Evolutionary conservation across 2,888 invertebrate species (phyloP).

Genomic region (Spodoptera picta): DNA sequence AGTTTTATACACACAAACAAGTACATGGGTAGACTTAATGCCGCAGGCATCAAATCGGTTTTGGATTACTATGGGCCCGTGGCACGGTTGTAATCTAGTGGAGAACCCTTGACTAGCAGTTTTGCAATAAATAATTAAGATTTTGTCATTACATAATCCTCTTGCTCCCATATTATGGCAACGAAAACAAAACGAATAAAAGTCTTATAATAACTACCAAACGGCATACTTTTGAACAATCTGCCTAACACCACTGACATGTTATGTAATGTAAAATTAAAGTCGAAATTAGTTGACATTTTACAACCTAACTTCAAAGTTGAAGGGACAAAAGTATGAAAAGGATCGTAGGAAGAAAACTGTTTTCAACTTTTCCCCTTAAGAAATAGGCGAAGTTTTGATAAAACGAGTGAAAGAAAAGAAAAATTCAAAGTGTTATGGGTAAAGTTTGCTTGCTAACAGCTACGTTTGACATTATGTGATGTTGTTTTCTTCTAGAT

Average conservation of each 20-base stretch:
- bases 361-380: conserved; percentile 52
- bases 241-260: background rate
- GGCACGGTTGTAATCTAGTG: no score
- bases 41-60: no score
- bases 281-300: conserved; percentile 38
- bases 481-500: conserved; percentile 17
- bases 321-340: conserved; percentile 35
- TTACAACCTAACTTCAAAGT: conserved; percentile 36
- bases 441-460: conserved; percentile 32
- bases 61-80: no score
- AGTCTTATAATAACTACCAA: no score
- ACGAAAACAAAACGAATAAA: no score
- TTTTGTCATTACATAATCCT: no score
- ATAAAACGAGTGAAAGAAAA: conserved; percentile 32
- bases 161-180: no score
- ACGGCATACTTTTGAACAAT: no score
- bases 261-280: background rate
- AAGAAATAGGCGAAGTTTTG: conserved; percentile 39
- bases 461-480: conserved; percentile 23
- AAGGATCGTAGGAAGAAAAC: conserved; percentile 41
- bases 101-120: no score
- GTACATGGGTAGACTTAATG: no score
- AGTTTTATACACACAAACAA: no score
- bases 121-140: no score
- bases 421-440: conserved; percentile 40